Base-by-base conservation (phyloP, 2,797 vertebrate species). In the Sebastiscus tertius region DNA sequence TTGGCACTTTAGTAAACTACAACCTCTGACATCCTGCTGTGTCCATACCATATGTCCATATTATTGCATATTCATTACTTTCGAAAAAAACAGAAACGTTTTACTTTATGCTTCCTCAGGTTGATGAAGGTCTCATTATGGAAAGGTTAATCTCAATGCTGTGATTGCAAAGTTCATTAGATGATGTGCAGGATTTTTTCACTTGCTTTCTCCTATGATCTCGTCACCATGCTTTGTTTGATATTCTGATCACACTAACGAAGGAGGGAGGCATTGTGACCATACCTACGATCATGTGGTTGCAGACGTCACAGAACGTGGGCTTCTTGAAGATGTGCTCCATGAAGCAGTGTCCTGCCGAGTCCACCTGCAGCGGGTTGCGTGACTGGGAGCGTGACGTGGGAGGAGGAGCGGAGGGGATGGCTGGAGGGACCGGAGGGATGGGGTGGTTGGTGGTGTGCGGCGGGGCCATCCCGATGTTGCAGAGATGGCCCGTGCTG, bases 241-340 rank as follows among this genome's bases (percentile, higher is more conserved):
- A 62, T 26, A 22, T 29, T 75, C 42, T 16, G 26, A 55, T 33
- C 33, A 66, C 55, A 34, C 52, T 46, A 7, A 34, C 12, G 24
- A 61, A 61, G 70, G 42, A 24, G 13, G 24, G 52, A 34, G 73
- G 72, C 12, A 26, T 4, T 46, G 49, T 24, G 65, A 70, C 88
- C 98, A 94, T 98, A 99, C 99, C 99, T 95, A 99, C 98, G 85
- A 99, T 99, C 99, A 99, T 99, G 94, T 99, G 99, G 94, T 99
- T 99, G 97, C 99, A 99, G 94, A 99, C 93, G 0, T 99, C 99
- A 8, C 99, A 99, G 95, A 99, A 99, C 10, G 97, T 99, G 79
- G 99, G 98, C 90, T 99, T 99, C 96, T 99, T 99, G 94, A 99
- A 99, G 93, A 98, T 96, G 92, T 99, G 96, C 87, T 99, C 98